phyloP scores from a whole-genome alignment of 2,113 vertebrate species.

The Eudyptes chrysolophus region DNA sequence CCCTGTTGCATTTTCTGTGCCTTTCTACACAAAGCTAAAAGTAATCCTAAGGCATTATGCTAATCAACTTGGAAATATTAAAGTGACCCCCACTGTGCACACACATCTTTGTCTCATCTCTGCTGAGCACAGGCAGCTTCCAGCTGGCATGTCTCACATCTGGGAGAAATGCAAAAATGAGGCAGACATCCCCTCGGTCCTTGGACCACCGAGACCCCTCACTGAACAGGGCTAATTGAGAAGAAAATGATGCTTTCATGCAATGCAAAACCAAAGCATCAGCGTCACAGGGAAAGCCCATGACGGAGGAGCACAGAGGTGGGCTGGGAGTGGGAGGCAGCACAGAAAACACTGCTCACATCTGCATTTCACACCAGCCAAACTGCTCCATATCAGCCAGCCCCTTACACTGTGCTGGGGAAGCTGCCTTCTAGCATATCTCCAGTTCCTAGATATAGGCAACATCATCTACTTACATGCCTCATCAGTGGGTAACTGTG shows the following conservation, averaged over 20 bases:
- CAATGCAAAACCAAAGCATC: neutral
- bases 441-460: neutral
- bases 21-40: neutral
- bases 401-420: neutral
- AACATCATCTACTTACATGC: neutral
- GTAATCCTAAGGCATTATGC: neutral
- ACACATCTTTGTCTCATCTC: neutral
- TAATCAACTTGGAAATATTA: neutral
- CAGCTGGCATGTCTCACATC: neutral
- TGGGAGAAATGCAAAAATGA: neutral
- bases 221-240: neutral
- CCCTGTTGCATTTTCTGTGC: neutral
- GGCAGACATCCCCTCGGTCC: neutral
- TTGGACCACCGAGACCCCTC: neutral
- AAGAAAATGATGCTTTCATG: neutral
- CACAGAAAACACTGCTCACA: neutral
- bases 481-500: neutral
- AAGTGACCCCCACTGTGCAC: neutral
- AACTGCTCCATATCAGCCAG: neutral
- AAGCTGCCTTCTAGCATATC: neutral
- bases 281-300: neutral
- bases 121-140: neutral
- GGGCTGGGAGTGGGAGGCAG: neutral
- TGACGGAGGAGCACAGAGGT: accelerated
- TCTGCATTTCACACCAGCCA: neutral